These are phyloP conservation scores for Leucophenga maculata DNA, from an alignment of 2,888 invertebrate species.

Conservation along the genomic window DNA sequence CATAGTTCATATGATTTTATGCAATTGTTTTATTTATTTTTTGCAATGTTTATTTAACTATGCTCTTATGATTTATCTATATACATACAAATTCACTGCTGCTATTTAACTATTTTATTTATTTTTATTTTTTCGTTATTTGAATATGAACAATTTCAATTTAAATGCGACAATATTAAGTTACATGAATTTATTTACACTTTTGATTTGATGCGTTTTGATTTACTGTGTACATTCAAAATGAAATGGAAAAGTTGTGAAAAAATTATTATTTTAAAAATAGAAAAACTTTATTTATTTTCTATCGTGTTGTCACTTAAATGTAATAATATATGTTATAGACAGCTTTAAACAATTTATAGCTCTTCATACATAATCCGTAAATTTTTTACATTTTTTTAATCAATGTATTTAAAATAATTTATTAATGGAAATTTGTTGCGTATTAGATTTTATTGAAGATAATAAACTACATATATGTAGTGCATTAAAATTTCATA, in stretches of 20 bases:
- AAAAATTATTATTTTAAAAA: not conserved
- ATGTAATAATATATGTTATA: no score
- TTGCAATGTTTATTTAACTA: not conserved
- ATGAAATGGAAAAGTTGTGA: not conserved
- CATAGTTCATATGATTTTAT: slow-evolving; percentile 4
- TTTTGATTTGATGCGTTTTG: not conserved
- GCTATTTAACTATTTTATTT: slow-evolving; percentile 41
- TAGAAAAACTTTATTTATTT: no score
- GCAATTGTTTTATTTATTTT: not conserved
- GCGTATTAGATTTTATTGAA: no score
- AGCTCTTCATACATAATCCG: no score
- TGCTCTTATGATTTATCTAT: not conserved
- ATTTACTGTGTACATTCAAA: not conserved
- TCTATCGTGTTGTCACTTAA: no score
- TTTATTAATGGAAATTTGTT: no score
- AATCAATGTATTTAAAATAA: no score
- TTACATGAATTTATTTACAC: slow-evolving; percentile 6
- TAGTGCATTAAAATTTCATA: no score
- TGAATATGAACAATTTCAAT: slow-evolving; percentile 33
- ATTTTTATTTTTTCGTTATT: slow-evolving; percentile 37
- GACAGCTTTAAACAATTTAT: no score
- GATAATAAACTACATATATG: no score
- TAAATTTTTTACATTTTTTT: no score
- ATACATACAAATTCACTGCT: slow-evolving; percentile 21
- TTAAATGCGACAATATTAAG: slow-evolving; percentile 34